Evolutionary conservation across 2,797 vertebrate genomes (phyloP).

Genomic region (Micromesistius poutassou): DNA sequence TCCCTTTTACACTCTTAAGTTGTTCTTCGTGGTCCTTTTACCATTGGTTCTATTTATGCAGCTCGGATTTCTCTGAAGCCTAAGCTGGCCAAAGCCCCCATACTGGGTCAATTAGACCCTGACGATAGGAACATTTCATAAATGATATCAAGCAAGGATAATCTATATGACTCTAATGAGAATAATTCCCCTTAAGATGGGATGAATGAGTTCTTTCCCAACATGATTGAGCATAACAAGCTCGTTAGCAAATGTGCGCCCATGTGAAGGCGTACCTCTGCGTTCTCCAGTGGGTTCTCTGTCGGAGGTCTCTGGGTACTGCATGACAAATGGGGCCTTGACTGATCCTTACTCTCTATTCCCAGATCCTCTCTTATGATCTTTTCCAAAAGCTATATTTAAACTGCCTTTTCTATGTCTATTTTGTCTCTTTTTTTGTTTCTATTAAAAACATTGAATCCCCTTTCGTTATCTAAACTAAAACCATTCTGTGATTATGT

Average conservation of each 20-base stretch:
- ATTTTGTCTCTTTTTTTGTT: not conserved
- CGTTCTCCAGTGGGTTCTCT: constrained; percentile 30
- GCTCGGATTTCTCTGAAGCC: not conserved
- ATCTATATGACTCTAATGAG: constrained; percentile 63
- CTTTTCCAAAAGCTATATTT: not conserved
- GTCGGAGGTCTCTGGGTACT: constrained; percentile 26
- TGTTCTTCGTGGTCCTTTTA: not conserved
- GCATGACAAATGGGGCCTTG: not conserved
- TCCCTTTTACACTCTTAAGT: not conserved
- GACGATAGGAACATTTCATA: constrained; percentile 37
- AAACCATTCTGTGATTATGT: not conserved
- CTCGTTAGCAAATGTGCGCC: constrained; percentile 61
- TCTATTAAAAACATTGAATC: not conserved
- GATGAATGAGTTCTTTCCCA: constrained; percentile 53
- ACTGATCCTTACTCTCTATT: not conserved
- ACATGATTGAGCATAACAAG: constrained; percentile 65
- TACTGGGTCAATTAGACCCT: constrained; percentile 37
- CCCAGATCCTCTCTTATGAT: not conserved
- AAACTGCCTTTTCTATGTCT: not conserved
- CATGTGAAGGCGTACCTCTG: constrained; percentile 19
- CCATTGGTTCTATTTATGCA: not conserved
- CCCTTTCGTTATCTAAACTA: not conserved
- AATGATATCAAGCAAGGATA: constrained; percentile 53
- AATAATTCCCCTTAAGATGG: constrained; percentile 60
- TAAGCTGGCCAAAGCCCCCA: constrained; percentile 3